phyloP scores from a whole-genome alignment of 2,113 vertebrate species.

The Scalopus aquaticus region DNA sequence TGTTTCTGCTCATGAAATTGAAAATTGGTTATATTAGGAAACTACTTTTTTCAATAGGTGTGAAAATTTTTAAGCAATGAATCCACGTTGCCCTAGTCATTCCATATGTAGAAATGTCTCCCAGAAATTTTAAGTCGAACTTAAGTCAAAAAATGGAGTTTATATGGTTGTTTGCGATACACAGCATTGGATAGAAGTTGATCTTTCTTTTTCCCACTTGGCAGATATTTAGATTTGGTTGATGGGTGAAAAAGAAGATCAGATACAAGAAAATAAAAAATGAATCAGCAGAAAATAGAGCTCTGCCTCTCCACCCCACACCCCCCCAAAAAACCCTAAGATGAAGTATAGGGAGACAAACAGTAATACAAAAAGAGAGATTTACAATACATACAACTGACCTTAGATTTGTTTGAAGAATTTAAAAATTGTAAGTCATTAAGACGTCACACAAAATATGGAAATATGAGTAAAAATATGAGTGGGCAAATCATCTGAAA shows the following conservation, averaged over 20 bases:
- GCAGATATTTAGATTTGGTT: slow-evolving; percentile 27
- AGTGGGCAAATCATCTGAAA: neutral
- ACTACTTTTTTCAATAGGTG: neutral
- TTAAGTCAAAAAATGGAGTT: neutral
- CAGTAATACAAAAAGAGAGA: neutral
- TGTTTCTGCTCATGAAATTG: neutral
- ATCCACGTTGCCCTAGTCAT: neutral
- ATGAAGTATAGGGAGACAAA: neutral
- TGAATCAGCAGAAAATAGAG: neutral
- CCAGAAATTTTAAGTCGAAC: neutral
- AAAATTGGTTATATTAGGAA: neutral
- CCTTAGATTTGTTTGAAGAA: neutral
- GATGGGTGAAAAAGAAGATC: neutral
- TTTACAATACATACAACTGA: neutral
- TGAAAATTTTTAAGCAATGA: neutral
- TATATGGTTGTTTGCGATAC: neutral
- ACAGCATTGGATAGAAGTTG: neutral
- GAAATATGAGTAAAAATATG: neutral
- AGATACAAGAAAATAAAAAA: neutral
- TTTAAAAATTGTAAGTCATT: neutral
- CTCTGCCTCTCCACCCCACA: fast-evolving
- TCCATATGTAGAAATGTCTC: neutral
- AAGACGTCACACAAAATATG: neutral
- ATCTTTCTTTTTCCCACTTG: neutral
- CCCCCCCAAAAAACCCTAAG: neutral